A percentile compares a stretch with the other conserved stretches of the same genome.
Conservation (phyloP, 2,797 vertebrate genomes). For the Threskiornis aethiopicus region DNA sequence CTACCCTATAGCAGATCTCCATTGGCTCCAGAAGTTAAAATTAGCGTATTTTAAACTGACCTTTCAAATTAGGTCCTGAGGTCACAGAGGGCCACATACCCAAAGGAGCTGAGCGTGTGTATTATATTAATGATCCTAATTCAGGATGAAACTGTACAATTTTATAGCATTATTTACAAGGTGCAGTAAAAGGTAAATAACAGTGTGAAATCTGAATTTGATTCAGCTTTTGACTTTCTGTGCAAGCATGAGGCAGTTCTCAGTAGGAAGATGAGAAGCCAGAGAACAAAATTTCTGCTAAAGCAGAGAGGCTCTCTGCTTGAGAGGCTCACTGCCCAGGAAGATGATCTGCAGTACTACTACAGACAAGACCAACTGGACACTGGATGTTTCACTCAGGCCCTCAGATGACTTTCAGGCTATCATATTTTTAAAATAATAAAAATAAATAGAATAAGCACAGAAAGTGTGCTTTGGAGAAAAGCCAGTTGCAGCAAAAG, state of each 20-base stretch:
- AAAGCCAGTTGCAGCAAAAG: conserved; percentile 16
- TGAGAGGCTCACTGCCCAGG: neutral
- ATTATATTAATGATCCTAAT: neutral
- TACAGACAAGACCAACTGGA: neutral
- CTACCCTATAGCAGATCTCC: neutral
- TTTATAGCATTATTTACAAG: neutral
- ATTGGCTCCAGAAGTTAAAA: neutral
- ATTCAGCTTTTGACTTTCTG: neutral
- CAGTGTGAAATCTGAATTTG: neutral
- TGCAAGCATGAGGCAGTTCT: neutral
- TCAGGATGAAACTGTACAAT: neutral
- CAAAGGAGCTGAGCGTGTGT: neutral
- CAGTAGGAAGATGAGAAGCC: neutral
- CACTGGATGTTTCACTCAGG: neutral
- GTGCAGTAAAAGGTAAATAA: neutral
- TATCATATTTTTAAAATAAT: neutral
- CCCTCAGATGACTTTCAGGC: neutral
- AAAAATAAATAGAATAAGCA: neutral
- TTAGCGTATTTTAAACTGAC: neutral
- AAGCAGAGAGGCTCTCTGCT: neutral
- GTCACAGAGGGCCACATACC: neutral
- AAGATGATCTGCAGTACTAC: neutral
- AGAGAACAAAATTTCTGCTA: neutral
- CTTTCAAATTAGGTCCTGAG: neutral
- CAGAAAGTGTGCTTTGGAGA: conserved; percentile 5